phyloP scores from a whole-genome alignment of 2,888 invertebrate genomes.

The Morinoia aosen region DNA sequence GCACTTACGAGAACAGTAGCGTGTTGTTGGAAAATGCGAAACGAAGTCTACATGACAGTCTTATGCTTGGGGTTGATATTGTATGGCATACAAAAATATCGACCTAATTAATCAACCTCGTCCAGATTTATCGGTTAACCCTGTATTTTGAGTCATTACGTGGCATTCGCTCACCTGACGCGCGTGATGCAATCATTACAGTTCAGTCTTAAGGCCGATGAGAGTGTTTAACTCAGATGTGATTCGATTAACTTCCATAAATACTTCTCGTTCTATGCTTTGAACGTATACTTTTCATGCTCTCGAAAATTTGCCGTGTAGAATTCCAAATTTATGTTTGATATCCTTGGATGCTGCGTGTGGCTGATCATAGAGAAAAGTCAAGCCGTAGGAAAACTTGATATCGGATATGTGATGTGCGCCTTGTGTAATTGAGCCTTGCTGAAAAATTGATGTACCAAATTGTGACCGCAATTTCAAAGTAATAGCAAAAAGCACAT shows the following conservation, averaged over 20 bases:
- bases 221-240: too few relatives aligned
- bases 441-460: not conserved
- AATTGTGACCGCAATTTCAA: not conserved
- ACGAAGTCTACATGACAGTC: not conserved
- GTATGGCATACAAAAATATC: too few relatives aligned
- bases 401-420: not conserved
- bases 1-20: not conserved
- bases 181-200: too few relatives aligned
- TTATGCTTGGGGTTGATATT: not conserved
- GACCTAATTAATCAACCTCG: too few relatives aligned
- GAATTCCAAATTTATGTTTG: not conserved
- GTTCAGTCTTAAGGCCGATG: too few relatives aligned
- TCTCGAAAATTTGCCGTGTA: not conserved
- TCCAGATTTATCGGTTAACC: too few relatives aligned
- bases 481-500: not conserved
- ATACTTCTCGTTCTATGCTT: not conserved
- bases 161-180: too few relatives aligned
- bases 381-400: not conserved
- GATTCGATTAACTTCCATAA: not conserved
- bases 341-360: not conserved
- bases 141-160: too few relatives aligned
- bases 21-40: not conserved
- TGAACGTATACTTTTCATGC: not conserved
- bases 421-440: not conserved
- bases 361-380: not conserved